phyloP scores from a whole-genome alignment of 2,888 invertebrate species.

The Plebejus anna region DNA sequence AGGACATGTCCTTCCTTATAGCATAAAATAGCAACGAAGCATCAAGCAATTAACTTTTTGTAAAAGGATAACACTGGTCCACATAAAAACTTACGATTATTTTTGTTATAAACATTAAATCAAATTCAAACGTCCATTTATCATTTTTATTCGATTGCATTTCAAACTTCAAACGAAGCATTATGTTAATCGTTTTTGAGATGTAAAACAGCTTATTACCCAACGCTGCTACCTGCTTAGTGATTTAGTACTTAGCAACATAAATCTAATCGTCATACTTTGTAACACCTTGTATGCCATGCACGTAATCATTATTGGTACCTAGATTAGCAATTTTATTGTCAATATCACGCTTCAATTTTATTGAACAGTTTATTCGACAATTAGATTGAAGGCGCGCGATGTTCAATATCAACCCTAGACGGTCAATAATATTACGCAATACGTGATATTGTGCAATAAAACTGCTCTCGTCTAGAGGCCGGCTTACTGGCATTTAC shows the following conservation, averaged over 20 bases:
- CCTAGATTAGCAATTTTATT: no score
- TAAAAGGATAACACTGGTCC: background rate
- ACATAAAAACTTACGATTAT: background rate
- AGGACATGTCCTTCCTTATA: background rate
- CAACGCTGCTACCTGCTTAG: background rate
- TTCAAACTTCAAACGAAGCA: background rate
- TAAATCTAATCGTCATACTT: background rate
- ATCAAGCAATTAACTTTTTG: background rate
- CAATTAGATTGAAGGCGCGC: no score
- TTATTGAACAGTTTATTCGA: no score
- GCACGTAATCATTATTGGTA: background rate
- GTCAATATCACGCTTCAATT: no score
- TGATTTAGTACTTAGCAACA: background rate
- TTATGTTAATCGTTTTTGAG: background rate
- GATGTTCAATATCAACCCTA: no score
- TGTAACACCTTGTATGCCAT: background rate
- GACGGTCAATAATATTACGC: no score
- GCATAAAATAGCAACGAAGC: background rate
- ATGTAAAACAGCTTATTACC: background rate
- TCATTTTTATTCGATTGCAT: conserved; percentile 4
- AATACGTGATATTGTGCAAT: no score
- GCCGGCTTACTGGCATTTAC: background rate
- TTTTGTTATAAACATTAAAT: background rate
- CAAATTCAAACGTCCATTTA: background rate
- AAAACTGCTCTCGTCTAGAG: no score